A percentile compares a stretch with the other conserved stretches of the same genome.
These are phyloP conservation scores for Cosmopolites sordidus DNA, from an alignment of 2,888 invertebrate species.

Conservation along the genomic window DNA sequence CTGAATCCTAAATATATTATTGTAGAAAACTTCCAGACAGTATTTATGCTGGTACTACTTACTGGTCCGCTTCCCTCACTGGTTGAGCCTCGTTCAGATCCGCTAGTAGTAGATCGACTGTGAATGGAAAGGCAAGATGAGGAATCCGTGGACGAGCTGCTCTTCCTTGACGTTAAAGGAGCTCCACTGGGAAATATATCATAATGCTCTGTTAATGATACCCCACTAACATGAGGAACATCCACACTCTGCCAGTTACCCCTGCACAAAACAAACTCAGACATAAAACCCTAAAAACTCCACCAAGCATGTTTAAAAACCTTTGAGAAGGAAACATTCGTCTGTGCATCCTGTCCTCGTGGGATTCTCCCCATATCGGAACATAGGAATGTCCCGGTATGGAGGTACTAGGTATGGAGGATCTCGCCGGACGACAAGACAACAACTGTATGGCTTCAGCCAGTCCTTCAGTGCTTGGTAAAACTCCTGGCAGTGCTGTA, in stretches of 20 bases:
- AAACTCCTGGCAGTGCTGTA: constrained; percentile 36
- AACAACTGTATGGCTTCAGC: constrained; percentile 63
- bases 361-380: constrained; percentile 43
- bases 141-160: constrained; percentile 59
- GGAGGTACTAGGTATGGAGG: constrained; percentile 28
- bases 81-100: constrained; percentile 50
- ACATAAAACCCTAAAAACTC: too few species aligned
- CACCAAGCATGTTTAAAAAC: too few species aligned
- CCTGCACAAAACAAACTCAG: constrained; percentile 36
- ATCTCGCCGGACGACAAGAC: constrained; percentile 54
- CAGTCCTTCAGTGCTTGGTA: constrained; percentile 61
- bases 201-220: constrained; percentile 47
- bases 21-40: not conserved
- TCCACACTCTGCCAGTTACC: constrained; percentile 48
- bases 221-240: constrained; percentile 44
- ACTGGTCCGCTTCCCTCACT: constrained; percentile 49
- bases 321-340: constrained; percentile 46
- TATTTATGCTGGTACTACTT: constrained; percentile 18
- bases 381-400: constrained; percentile 39
- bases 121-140: constrained; percentile 56
- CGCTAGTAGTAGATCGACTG: constrained; percentile 53
- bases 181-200: constrained; percentile 47
- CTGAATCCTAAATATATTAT: constrained; percentile 39
- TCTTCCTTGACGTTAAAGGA: constrained; percentile 55
- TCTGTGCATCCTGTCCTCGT: constrained; percentile 46